Base-by-base conservation (phyloP, 2,797 vertebrate genomes). In the Gobionotothen gibberifrons region DNA sequence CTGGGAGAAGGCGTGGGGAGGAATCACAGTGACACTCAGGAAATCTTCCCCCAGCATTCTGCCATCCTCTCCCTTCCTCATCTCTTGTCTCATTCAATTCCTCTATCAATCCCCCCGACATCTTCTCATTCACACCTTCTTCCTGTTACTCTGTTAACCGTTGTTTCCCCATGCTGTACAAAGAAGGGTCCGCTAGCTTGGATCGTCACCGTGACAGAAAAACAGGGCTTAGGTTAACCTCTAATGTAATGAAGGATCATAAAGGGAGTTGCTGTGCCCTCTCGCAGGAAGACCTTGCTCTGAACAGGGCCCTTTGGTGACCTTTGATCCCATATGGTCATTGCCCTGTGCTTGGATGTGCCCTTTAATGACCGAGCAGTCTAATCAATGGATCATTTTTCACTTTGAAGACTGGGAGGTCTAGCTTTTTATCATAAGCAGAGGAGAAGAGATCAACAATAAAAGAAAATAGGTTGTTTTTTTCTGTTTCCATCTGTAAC, bases 321-420 rank as follows among this genome's bases (percentile, higher is more conserved):
- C 95, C 95, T 93, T 91, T 95, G 90, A 82, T 91, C 89, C 72
- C 69, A 72, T 87, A 74, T 85, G 85, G 88, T 92, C 90, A 93
- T 72, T 83, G 87, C 68, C 79, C 88, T 87, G 86, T 85, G 88
- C 89, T 94, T 85, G 82, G 80, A 86, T 81, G 68, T 85, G 72
- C 88, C 92, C 90, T 91, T 90, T 94, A 93, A 92, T 92, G 94
- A 92, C 86, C 63, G 43, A 90, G 89, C 88, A 82, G 76, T 88
- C 92, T 89, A 92, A 93, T 94, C 91, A 94, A 92, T 89, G 84
- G 88, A 81, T 85, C 85, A 87, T 93, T 93, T 94, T 93, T 95
- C 91, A 88, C 81, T 85, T 85, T 72, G 61, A 39, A 72, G 72
- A 75, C 49, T 29, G 75, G 63, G 71, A 76, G 64, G 68, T 80